These are phyloP conservation scores for Betta splendens DNA, from an alignment of 2,797 vertebrate genomes.

Conservation along the genomic window DNA sequence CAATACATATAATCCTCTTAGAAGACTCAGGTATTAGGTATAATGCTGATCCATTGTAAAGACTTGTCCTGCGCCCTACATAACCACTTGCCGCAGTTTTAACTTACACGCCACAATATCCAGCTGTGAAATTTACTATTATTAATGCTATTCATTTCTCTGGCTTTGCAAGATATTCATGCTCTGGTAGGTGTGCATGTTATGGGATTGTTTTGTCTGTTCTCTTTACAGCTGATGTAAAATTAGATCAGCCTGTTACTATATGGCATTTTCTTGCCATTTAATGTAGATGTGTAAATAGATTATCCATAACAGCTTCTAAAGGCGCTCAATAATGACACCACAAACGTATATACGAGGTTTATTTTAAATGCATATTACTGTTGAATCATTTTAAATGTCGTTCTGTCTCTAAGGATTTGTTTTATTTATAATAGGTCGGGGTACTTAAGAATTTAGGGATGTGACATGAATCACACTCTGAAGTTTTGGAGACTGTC, in stretches of 20 bases:
- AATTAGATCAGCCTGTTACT: neutral
- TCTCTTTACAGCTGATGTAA: constrained; percentile 3
- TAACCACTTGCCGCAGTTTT: constrained; percentile 73
- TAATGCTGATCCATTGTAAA: constrained; percentile 89
- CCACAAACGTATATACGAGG: constrained; percentile 15
- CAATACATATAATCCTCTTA: constrained; percentile 91
- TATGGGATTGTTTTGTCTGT: neutral
- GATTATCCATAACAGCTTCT: neutral
- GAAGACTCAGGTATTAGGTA: constrained; percentile 87
- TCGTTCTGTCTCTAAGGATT: constrained; percentile 31
- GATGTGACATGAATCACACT: constrained; percentile 75
- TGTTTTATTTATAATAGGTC: constrained; percentile 46
- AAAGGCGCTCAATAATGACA: constrained; percentile 12
- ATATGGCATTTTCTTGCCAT: neutral
- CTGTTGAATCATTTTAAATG: constrained; percentile 16
- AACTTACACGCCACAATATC: constrained; percentile 36
- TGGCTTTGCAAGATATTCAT: constrained; percentile 18
- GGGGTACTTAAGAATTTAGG: constrained; percentile 40
- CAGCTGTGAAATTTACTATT: constrained; percentile 51
- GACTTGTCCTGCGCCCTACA: constrained; percentile 85
- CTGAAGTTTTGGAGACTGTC: constrained; percentile 42
- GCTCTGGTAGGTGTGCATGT: constrained; percentile 54
- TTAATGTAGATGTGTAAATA: neutral
- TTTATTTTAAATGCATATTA: neutral
- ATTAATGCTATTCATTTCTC: constrained; percentile 21